Percentiles rank a stretch among this genome's conserved stretches.
phyloP scores from a whole-genome alignment of 2,888 invertebrate genomes.

The Platycheirus albimanus region DNA sequence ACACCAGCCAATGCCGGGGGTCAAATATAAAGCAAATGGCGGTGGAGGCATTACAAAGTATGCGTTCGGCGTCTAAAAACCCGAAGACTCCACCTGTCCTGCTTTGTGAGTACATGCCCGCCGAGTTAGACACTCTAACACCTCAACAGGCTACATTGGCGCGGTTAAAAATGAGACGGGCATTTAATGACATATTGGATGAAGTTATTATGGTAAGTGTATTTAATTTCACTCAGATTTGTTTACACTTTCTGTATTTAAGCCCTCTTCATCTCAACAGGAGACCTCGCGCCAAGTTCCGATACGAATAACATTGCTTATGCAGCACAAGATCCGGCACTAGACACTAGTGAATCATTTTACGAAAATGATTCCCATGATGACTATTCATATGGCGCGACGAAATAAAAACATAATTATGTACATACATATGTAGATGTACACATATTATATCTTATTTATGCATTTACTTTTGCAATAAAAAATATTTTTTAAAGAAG shows the following conservation, averaged over 20 bases:
- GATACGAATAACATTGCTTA: neutral
- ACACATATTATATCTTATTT: too few relatives aligned
- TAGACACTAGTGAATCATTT: neutral
- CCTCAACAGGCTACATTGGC: constrained; percentile 38
- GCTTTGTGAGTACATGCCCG: constrained; percentile 41
- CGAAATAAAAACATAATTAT: too few relatives aligned
- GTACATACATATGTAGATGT: too few relatives aligned
- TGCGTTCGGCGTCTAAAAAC: neutral
- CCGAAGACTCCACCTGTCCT: constrained; percentile 12
- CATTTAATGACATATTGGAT: constrained; percentile 40
- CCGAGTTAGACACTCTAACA: constrained; percentile 28
- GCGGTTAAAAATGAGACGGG: constrained; percentile 20
- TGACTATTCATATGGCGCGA: neutral
- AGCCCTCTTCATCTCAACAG: constrained; percentile 6
- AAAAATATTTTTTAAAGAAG: too few relatives aligned
- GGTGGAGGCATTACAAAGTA: constrained; percentile 23
- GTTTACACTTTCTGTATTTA: neutral
- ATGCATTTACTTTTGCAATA: neutral
- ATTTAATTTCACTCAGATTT: neutral
- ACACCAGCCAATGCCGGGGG: neutral
- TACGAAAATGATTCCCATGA: neutral
- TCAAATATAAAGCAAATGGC: constrained; percentile 23
- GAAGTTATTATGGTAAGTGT: constrained; percentile 22
- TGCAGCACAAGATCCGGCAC: neutral
- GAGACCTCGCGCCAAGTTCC: neutral